Evolutionary conservation across 2,888 invertebrate species (phyloP).

Genomic region (Tigriopus californicus): DNA sequence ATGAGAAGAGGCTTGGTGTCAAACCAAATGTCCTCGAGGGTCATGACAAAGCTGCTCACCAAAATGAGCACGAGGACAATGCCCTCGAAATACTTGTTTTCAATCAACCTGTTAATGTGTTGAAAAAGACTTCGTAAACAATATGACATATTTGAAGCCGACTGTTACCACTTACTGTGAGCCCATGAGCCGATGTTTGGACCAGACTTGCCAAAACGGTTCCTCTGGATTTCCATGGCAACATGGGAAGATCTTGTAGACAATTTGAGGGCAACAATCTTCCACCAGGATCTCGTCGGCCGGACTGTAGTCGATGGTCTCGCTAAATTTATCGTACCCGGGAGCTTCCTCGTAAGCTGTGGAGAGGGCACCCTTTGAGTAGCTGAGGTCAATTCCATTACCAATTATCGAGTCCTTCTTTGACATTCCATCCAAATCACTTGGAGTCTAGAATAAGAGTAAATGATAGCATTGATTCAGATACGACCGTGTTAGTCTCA

Average conservation of each 20-base stretch:
- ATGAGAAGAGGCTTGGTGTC: constrained; percentile 26
- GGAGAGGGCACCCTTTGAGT: too few relatives aligned
- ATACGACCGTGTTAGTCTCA: not conserved
- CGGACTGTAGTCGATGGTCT: constrained; percentile 8
- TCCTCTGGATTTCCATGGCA: constrained; percentile 77
- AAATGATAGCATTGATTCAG: constrained; percentile 43
- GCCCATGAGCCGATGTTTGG: constrained; percentile 60
- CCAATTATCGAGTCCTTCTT: too few relatives aligned
- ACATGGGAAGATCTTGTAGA: constrained; percentile 68
- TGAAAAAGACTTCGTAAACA: too few relatives aligned
- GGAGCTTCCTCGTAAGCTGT: too few relatives aligned
- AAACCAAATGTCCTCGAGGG: constrained; percentile 30
- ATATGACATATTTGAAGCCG: too few relatives aligned
- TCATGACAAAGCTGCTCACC: constrained; percentile 30
- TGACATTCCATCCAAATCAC: too few relatives aligned
- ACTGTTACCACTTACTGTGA: not conserved
- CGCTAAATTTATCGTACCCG: not conserved
- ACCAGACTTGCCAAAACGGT: constrained; percentile 87
- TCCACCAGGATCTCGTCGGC: constrained; percentile 11
- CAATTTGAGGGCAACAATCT: constrained; percentile 29
- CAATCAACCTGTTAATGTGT: constrained; percentile 18
- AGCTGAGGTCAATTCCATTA: too few relatives aligned
- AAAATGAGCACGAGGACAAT: constrained; percentile 32
- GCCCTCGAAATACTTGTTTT: constrained; percentile 33
- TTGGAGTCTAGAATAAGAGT: constrained; percentile 22